A percentile compares a stretch with the other conserved stretches of the same genome.
Evolutionary conservation across 2,113 vertebrate species (phyloP).

Genomic region (Danio rerio): DNA sequence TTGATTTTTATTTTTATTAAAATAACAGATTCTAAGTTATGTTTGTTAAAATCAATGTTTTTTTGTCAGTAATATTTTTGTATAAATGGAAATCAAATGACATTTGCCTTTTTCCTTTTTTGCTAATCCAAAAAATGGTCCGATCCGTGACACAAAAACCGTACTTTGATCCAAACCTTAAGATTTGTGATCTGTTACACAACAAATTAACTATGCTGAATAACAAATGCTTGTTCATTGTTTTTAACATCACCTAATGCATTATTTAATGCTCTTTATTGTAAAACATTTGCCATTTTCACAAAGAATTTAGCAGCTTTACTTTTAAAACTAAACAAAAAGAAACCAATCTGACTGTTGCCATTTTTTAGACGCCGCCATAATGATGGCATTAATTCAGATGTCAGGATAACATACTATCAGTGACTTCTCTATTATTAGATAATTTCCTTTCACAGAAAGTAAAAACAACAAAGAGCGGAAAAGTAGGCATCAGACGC

Average conservation of each 20-base stretch:
- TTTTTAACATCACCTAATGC: background rate
- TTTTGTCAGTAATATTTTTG: too few species aligned
- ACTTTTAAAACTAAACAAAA: background rate
- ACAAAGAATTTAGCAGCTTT: background rate
- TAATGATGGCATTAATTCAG: conserved; percentile 2
- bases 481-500: background rate
- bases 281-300: conserved; percentile 1
- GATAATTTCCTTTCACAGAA: conserved; percentile 24
- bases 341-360: background rate
- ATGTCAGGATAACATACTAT: conserved; percentile 3
- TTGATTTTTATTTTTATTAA: too few species aligned
- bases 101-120: too few species aligned
- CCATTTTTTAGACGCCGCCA: background rate
- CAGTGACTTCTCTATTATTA: conserved; percentile 20
- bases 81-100: too few species aligned
- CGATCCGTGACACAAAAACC: too few species aligned
- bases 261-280: background rate
- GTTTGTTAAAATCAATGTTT: background rate
- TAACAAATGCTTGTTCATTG: background rate
- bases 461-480: background rate
- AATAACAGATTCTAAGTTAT: too few species aligned
- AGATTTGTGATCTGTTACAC: background rate
- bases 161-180: too few species aligned
- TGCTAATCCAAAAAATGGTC: too few species aligned
- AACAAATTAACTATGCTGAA: background rate